Conservation (phyloP, 2,888 invertebrate genomes). For the Machimus atricapillus region DNA sequence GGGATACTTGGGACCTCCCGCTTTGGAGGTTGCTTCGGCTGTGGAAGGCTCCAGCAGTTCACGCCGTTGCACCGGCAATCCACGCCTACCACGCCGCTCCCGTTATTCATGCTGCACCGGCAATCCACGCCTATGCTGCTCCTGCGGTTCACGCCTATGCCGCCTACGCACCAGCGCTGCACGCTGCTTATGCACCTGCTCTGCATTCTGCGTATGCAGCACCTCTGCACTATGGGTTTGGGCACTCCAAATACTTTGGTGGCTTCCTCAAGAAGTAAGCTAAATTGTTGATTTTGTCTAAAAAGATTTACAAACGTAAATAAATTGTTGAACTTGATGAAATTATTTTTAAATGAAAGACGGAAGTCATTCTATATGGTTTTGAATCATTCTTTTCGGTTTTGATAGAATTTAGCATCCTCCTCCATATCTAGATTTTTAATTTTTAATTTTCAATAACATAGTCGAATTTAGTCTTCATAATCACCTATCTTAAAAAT, state of each 20-base stretch:
- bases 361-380: background rate
- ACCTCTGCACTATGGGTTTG: background rate
- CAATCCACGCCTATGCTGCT: background rate
- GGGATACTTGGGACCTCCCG: background rate
- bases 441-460: too few species aligned
- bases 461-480: too few species aligned
- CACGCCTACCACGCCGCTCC: background rate
- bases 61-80: background rate
- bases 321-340: background rate
- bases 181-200: background rate
- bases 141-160: background rate
- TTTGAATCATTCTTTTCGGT: too few species aligned
- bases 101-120: background rate
- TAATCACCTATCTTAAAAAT: too few species aligned
- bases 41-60: background rate
- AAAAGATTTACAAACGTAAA: background rate
- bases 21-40: background rate
- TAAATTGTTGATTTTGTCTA: background rate
- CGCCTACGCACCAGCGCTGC: background rate
- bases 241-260: background rate
- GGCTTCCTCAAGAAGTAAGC: background rate
- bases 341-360: background rate
- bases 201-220: background rate
- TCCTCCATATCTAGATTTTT: too few species aligned
- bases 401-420: too few species aligned